A percentile compares a stretch with the other conserved stretches of the same genome.
Evolutionary conservation across 2,888 invertebrate genomes (phyloP).

Genomic region (Torymus aiolomorphi): DNA sequence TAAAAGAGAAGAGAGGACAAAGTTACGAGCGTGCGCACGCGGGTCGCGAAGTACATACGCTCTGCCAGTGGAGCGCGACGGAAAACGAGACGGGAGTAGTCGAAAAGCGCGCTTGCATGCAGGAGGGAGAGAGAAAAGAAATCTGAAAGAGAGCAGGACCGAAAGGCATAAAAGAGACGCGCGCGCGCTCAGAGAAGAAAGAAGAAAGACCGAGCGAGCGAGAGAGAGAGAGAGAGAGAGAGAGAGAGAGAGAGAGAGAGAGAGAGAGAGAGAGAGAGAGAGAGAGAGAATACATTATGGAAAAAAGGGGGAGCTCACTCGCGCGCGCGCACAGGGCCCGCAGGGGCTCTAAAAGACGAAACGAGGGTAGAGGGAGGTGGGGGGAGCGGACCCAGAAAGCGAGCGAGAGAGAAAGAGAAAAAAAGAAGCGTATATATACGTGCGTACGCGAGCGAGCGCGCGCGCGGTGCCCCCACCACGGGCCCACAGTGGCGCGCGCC

Average conservation of each 20-base stretch:
- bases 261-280: constrained; percentile 42
- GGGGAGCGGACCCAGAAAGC: constrained; percentile 46
- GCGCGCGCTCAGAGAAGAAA: constrained; percentile 38
- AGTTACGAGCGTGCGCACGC: constrained; percentile 23
- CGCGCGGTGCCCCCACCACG: constrained; percentile 70
- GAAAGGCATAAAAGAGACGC: constrained; percentile 48
- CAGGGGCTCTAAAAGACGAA: constrained; percentile 42
- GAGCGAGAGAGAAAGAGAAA: constrained; percentile 1
- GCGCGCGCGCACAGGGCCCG: constrained; percentile 7
- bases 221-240: constrained; percentile 55
- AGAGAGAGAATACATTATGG: constrained; percentile 55
- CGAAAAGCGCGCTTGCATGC: constrained; percentile 26
- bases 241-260: constrained; percentile 49
- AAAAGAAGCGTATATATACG: neutral
- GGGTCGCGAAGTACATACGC: neutral
- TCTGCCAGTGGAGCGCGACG: neutral
- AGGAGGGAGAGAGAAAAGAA: constrained; percentile 31
- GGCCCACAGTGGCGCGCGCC: too few species aligned
- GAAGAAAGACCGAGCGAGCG: constrained; percentile 29
- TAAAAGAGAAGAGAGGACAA: constrained; percentile 18
- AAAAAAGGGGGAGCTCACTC: constrained; percentile 41
- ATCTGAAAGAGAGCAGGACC: constrained; percentile 55
- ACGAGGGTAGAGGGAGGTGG: constrained; percentile 35
- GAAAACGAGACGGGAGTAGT: constrained; percentile 28
- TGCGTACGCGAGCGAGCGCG: constrained; percentile 66